Conservation (phyloP, 2,113 vertebrate genomes). For the Atlantisia rogersi region DNA sequence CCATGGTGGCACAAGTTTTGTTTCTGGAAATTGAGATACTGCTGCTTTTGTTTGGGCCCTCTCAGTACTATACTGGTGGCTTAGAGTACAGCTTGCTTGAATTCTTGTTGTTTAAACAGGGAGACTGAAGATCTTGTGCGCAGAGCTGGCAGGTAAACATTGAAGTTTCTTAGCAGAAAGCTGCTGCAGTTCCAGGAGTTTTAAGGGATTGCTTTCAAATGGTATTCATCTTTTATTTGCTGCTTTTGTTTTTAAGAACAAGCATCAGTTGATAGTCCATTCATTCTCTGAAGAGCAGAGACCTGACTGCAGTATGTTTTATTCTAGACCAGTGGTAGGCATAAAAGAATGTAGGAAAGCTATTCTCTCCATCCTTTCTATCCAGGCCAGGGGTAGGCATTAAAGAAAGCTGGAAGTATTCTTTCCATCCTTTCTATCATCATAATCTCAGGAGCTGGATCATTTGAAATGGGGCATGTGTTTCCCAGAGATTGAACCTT, state of each 20-base stretch:
- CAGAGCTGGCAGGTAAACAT: background rate
- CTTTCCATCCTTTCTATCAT: background rate
- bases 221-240: rapidly evolving
- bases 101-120: background rate
- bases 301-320: background rate
- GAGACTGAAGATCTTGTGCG: rapidly evolving
- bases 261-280: rapidly evolving
- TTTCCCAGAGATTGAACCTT: background rate
- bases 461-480: background rate
- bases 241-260: background rate
- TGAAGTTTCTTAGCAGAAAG: background rate
- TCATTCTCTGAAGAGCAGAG: background rate
- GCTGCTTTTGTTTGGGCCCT: background rate
- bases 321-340: background rate
- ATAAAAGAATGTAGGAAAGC: background rate
- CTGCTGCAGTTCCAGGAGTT: background rate
- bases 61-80: rapidly evolving
- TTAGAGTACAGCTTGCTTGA: background rate
- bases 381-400: background rate
- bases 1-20: background rate
- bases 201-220: background rate
- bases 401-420: background rate
- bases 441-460: background rate
- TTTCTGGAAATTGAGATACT: background rate
- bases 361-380: background rate